Conservation (phyloP, 2,797 vertebrate genomes). For the Mormyrops boulengeri region DNA sequence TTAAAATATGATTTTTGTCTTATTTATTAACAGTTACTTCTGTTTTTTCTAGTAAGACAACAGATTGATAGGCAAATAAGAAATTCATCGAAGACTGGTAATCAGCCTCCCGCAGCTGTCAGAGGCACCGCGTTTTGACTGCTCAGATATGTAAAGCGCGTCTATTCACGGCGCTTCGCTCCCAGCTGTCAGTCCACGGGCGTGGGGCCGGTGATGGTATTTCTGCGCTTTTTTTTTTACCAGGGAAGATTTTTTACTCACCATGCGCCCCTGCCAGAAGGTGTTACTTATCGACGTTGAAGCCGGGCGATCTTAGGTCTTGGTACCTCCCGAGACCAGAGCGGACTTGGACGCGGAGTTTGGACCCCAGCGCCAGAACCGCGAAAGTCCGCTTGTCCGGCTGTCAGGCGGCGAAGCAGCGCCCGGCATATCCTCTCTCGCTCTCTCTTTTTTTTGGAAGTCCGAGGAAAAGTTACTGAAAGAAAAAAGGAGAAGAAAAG, state of each 20-base stretch:
- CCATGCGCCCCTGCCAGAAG: slow-evolving; percentile 13
- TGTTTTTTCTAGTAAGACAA: slow-evolving; percentile 25
- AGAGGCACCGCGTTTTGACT: slow-evolving; percentile 19
- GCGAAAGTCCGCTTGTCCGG: background rate
- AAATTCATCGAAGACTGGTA: slow-evolving; percentile 32
- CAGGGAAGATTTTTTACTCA: slow-evolving; percentile 8
- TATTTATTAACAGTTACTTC: slow-evolving; percentile 20
- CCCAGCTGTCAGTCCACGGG: slow-evolving; percentile 15
- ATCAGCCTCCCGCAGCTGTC: slow-evolving; percentile 41
- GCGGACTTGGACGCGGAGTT: slow-evolving; percentile 7
- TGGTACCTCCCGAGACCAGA: background rate
- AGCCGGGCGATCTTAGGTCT: slow-evolving; percentile 9
- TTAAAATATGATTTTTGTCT: slow-evolving; percentile 30
- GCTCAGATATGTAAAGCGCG: slow-evolving; percentile 18
- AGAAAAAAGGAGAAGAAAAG: slow-evolving; percentile 52
- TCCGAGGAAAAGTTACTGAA: slow-evolving; percentile 44
- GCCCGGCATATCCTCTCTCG: background rate
- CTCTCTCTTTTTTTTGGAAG: slow-evolving; percentile 9
- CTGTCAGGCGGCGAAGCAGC: slow-evolving; percentile 4
- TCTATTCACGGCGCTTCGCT: slow-evolving; percentile 12
- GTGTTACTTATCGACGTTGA: slow-evolving; percentile 19
- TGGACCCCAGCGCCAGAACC: background rate
- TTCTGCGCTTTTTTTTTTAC: slow-evolving; percentile 17
- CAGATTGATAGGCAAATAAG: slow-evolving; percentile 12
- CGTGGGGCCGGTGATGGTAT: slow-evolving; percentile 9